These are phyloP conservation scores for Polypedilum vanderplanki DNA, from an alignment of 1,140 invertebrate genomes.

Conservation along the genomic window DNA sequence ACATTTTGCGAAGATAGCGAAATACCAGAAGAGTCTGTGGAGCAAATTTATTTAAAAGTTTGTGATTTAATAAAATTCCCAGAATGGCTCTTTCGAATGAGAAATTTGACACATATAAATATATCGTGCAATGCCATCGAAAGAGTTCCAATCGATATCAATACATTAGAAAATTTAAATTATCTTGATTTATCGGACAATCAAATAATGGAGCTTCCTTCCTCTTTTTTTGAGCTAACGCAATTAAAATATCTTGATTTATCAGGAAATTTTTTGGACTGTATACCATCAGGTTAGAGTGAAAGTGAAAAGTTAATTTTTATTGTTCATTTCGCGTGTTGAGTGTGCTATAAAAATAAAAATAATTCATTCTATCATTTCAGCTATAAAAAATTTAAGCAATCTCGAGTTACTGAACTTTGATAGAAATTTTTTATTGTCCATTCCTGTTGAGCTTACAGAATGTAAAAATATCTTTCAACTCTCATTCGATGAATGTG, in stretches of 20 bases:
- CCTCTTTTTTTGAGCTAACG: neutral
- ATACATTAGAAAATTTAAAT: neutral
- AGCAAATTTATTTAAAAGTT: constrained; percentile 14
- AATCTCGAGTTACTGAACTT: neutral
- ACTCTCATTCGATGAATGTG: neutral
- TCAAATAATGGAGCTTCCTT: neutral
- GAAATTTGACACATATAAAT: constrained; percentile 21
- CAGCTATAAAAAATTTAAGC: constrained; percentile 9
- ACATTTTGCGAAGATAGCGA: neutral
- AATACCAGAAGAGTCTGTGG: constrained; percentile 2
- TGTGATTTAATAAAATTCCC: constrained; percentile 10
- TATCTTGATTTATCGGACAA: constrained; percentile 4
- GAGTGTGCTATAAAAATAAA: neutral
- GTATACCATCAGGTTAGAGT: neutral
- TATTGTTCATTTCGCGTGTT: neutral
- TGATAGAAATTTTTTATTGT: constrained; percentile 19
- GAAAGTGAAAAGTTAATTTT: neutral
- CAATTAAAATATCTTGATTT: constrained; percentile 13
- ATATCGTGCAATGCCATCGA: constrained; percentile 9
- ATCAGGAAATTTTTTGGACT: neutral
- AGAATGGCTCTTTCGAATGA: neutral
- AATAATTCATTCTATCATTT: neutral
- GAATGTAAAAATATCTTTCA: constrained; percentile 1
- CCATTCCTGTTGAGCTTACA: neutral
- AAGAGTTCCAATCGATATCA: neutral